Evolutionary conservation across 1,140 invertebrate species (phyloP), one percentile per base, ranked within the genome.

Genomic region (Sinonovacula constricta): DNA sequence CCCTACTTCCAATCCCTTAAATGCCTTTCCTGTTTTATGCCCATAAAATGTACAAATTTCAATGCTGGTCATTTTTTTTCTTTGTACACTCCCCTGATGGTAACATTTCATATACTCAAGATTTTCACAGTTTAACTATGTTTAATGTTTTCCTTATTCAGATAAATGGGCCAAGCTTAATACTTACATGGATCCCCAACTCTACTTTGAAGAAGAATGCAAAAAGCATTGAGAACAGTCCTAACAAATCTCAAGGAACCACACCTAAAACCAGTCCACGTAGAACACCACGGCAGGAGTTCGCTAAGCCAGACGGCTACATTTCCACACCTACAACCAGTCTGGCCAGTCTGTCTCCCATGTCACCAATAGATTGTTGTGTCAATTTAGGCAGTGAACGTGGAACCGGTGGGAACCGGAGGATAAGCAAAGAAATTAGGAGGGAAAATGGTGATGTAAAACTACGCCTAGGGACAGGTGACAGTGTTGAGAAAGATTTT

Each of bases 181-280:
- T 97, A 76, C 92, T 98, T 0, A 97, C 95, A 65, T 98, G 97
- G 97, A 97, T 98, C 82, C 97, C 97, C 0, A 98, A 98, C 89
- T 94, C 94, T 2, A 96, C 96, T 0, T 90, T 98, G n/a, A 94
- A 95, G 69, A 97, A 95, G 90, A 96, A 97, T 88, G 96, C 96
- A 0, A 94, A 93, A 3, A 94, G 94, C 24, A 92, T 95, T 28
- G 94, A 95, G 86, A 95, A 92, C 79, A 90, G 89, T 79, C 90
- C 90, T 24, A 89, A 85, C 57, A 82, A 81, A 30, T 84, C 87
- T 4, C 60, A 78, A 28, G 83, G 81, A 22, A 70, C 69, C 28
- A 86, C 83, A 34, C 85, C 86, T n/a, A 84, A 81, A 75, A 66
- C 83, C 30, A 90, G 88, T 72, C 88, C 88, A 30, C 62, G 86